Percentiles rank a stretch among this genome's conserved stretches.
phyloP scores from a whole-genome alignment of 2,797 vertebrate species.

The Aldrovandia affinis region DNA sequence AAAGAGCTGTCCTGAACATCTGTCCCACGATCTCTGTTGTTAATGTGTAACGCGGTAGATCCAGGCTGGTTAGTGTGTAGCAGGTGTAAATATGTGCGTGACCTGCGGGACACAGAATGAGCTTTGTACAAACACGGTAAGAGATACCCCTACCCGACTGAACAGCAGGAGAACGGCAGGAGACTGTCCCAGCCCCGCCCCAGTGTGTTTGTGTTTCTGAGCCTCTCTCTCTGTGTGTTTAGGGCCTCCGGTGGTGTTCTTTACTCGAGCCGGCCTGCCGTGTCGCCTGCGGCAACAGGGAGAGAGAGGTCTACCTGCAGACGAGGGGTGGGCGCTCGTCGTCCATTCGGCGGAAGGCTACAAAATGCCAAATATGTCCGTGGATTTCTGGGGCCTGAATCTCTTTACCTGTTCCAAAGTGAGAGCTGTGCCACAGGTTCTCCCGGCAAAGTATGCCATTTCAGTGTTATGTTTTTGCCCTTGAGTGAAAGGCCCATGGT shows the following conservation, averaged over 20 bases:
- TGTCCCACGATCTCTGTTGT: background rate
- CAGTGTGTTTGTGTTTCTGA: background rate
- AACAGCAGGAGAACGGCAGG: background rate
- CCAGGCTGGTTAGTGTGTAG: background rate
- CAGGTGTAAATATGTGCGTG: background rate
- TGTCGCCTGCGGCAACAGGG: background rate
- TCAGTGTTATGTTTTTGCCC: background rate
- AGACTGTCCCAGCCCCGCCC: too few relatives aligned
- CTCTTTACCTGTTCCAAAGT: background rate
- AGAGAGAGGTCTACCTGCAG: background rate
- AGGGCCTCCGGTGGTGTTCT: background rate
- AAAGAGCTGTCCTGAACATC: background rate
- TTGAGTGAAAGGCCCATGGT: background rate
- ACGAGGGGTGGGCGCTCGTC: background rate
- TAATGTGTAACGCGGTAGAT: background rate
- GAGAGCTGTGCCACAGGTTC: too few relatives aligned
- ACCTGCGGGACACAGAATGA: background rate
- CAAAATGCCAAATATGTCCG: background rate
- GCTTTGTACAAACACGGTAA: background rate
- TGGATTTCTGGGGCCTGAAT: background rate
- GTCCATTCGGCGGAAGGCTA: background rate
- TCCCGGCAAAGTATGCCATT: too few relatives aligned
- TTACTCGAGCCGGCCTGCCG: background rate
- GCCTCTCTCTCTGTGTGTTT: slow-evolving; percentile 10
- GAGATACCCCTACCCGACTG: background rate